Conservation (phyloP, 2,888 invertebrate species). For the Koerneria pararmatus region DNA sequence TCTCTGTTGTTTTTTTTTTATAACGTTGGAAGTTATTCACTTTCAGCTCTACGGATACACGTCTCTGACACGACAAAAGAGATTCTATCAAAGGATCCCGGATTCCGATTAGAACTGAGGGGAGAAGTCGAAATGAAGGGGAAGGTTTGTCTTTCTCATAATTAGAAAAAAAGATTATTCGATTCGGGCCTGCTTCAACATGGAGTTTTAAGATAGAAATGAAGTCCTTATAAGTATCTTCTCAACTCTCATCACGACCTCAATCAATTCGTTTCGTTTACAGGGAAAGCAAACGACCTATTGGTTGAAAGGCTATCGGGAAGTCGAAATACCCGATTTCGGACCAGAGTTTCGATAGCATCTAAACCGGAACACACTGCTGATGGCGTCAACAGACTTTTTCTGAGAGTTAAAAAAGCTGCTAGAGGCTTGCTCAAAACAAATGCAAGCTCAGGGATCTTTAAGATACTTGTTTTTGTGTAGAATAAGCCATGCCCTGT, state of each 20-base stretch:
- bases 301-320: conserved; percentile 58
- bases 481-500: too few species aligned
- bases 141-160: conserved; percentile 45
- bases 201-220: too few species aligned
- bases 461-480: too few species aligned
- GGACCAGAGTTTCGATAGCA: conserved; percentile 53
- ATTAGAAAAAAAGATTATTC: background rate
- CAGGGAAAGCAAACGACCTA: conserved; percentile 51
- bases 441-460: too few species aligned
- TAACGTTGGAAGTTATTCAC: background rate
- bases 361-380: conserved; percentile 13
- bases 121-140: conserved; percentile 60
- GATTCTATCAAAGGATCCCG: conserved; percentile 49
- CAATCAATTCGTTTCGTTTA: background rate
- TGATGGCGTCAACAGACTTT: background rate
- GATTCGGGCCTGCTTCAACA: conserved; percentile 34
- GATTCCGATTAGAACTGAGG: conserved; percentile 56
- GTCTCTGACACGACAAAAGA: conserved; percentile 55
- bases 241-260: too few species aligned
- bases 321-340: conserved; percentile 53
- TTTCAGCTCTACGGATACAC: conserved; percentile 59
- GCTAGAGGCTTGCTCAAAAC: too few species aligned
- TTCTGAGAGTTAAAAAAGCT: background rate
- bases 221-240: too few species aligned
- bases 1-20: background rate